phyloP scores from a whole-genome alignment of 1,140 invertebrate genomes.

The Eriosoma lanigerum region DNA sequence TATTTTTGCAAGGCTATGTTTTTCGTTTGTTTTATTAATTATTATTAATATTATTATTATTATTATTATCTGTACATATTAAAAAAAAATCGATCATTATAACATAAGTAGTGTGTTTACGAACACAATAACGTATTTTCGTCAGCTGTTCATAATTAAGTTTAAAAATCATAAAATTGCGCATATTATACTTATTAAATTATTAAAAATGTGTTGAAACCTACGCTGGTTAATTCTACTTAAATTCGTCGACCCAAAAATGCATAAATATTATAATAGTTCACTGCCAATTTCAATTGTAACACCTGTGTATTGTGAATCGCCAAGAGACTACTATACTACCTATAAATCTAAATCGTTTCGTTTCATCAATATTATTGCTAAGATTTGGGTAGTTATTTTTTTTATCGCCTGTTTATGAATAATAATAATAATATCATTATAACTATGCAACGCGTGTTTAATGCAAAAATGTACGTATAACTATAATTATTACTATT shows the following conservation, averaged over 20 bases:
- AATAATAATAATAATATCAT: too few relatives aligned
- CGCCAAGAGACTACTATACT: background rate
- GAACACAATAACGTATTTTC: background rate
- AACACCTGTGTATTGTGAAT: conserved; percentile 7
- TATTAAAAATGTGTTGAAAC: too few relatives aligned
- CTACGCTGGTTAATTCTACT: too few relatives aligned
- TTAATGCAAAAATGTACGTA: too few relatives aligned
- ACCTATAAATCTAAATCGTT: background rate
- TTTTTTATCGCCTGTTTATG: background rate
- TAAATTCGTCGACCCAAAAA: conserved; percentile 11
- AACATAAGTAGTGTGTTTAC: conserved; percentile 9
- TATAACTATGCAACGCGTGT: too few relatives aligned
- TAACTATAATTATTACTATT: too few relatives aligned
- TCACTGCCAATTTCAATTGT: conserved; percentile 26
- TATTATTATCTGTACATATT: conserved; percentile 16
- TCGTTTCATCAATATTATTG: background rate
- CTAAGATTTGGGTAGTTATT: too few relatives aligned
- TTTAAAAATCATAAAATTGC: background rate
- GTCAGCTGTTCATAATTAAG: background rate
- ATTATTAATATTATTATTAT: too few relatives aligned
- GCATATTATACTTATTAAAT: too few relatives aligned
- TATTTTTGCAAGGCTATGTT: conserved; percentile 25
- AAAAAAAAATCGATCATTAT: conserved; percentile 16
- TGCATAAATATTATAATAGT: too few relatives aligned
- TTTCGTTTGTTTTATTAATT: background rate